Conservation (phyloP, 2,888 invertebrate species). For the Apodemia zela region DNA sequence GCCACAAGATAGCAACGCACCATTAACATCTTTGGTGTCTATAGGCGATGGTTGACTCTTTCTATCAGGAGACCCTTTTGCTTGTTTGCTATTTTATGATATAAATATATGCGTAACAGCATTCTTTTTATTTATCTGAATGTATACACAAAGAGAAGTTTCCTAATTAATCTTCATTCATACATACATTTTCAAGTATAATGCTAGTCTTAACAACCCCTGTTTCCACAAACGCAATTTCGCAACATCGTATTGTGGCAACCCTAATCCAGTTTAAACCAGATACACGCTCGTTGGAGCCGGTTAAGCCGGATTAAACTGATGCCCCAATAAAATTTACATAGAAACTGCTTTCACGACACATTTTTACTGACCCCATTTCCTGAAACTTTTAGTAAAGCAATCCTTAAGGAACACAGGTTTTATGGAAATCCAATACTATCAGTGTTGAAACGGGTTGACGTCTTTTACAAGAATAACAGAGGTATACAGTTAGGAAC, state of each 20-base stretch:
- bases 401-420: conserved; percentile 20
- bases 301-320: conserved; percentile 65
- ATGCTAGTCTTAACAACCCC: not conserved
- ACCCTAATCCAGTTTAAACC: conserved; percentile 67
- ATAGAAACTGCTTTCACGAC: conserved; percentile 65
- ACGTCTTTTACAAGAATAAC: not conserved
- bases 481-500: not conserved
- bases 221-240: not conserved
- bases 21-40: too few species aligned
- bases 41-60: too few species aligned
- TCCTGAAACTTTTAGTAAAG: conserved; percentile 19
- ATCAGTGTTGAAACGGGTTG: not conserved
- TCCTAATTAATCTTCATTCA: not conserved
- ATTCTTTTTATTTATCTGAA: too few species aligned
- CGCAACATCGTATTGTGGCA: conserved; percentile 38
- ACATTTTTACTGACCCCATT: conserved; percentile 67
- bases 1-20: too few species aligned
- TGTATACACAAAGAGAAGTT: too few species aligned
- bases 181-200: not conserved
- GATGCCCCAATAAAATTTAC: conserved; percentile 72
- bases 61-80: too few species aligned
- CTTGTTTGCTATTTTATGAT: too few species aligned
- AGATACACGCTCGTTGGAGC: conserved; percentile 63
- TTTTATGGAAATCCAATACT: conserved; percentile 19
- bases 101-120: too few species aligned